Evolutionary conservation across 1,140 invertebrate genomes (phyloP).

Genomic region (Sycophila sp.): DNA sequence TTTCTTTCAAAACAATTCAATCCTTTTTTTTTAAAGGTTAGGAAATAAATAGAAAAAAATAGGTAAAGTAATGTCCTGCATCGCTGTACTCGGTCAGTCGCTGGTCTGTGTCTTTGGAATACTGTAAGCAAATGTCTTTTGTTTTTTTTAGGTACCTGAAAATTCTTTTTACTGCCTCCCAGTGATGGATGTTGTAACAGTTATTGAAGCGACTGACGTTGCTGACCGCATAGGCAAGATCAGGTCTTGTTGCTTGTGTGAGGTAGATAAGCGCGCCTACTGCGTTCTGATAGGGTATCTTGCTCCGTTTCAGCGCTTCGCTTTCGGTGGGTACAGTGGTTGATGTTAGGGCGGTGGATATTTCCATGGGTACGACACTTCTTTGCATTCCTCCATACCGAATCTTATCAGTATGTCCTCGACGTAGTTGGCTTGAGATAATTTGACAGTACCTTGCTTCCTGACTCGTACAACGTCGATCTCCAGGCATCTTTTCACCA

Average conservation of each 20-base stretch:
- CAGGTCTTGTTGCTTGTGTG: constrained; percentile 57
- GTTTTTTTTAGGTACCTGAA: constrained; percentile 35
- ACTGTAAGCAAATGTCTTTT: constrained; percentile 4
- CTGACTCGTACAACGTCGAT: neutral
- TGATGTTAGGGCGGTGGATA: neutral
- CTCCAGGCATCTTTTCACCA: neutral
- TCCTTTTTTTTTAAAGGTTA: too few species aligned
- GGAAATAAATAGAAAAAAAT: too few species aligned
- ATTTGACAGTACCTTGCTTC: neutral
- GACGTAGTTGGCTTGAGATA: neutral
- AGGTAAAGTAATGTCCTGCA: too few species aligned
- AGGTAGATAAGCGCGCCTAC: constrained; percentile 61
- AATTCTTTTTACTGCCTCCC: neutral
- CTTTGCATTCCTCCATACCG: neutral
- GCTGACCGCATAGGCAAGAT: constrained; percentile 61
- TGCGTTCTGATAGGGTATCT: constrained; percentile 36
- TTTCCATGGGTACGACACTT: neutral
- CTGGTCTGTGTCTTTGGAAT: neutral
- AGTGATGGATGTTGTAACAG: neutral
- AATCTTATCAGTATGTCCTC: neutral
- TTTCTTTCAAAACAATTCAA: too few species aligned
- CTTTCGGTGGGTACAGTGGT: neutral
- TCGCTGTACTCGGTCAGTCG: constrained; percentile 8
- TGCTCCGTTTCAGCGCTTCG: neutral
- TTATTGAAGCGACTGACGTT: constrained; percentile 7